Conservation (phyloP, 2,113 vertebrate genomes). For the Paramisgurnus dabryanus region DNA sequence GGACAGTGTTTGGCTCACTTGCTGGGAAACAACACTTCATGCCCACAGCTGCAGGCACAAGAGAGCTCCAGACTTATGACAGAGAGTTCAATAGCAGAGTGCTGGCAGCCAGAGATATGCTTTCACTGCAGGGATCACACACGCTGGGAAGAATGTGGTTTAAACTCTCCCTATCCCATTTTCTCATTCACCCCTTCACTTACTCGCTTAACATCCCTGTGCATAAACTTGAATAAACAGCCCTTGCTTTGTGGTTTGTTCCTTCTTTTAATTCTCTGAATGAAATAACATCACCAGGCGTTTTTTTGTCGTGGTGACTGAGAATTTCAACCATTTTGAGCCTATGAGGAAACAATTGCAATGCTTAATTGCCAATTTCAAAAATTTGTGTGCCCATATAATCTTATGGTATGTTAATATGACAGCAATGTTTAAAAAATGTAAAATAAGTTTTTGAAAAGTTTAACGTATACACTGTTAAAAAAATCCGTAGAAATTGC, state of each 20-base stretch:
- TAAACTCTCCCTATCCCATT: slow-evolving; percentile 74
- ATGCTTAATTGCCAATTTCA: slow-evolving; percentile 29
- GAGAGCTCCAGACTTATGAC: slow-evolving; percentile 84
- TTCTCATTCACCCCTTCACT: slow-evolving; percentile 66
- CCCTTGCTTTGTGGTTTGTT: slow-evolving; percentile 81
- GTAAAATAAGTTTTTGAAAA: too few relatives aligned
- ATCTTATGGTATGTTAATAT: too few relatives aligned
- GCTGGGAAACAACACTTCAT: slow-evolving; percentile 85
- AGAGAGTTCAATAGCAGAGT: slow-evolving; percentile 81
- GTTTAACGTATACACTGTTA: too few relatives aligned
- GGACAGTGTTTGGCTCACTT: slow-evolving; percentile 82
- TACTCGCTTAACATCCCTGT: slow-evolving; percentile 54
- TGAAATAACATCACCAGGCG: slow-evolving; percentile 83
- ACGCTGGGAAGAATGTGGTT: slow-evolving; percentile 82
- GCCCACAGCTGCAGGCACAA: slow-evolving; percentile 82
- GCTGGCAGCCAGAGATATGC: slow-evolving; percentile 77
- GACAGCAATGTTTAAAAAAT: too few relatives aligned
- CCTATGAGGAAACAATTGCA: slow-evolving; percentile 65
- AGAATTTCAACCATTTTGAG: slow-evolving; percentile 74
- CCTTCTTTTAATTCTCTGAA: slow-evolving; percentile 73
- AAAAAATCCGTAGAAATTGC: too few relatives aligned
- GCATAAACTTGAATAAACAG: slow-evolving; percentile 87
- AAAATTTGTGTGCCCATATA: background rate
- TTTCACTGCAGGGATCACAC: slow-evolving; percentile 80
- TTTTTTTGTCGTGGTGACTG: slow-evolving; percentile 86